Conservation (phyloP, 2,888 invertebrate species). For the Drosophila longiperda region DNA sequence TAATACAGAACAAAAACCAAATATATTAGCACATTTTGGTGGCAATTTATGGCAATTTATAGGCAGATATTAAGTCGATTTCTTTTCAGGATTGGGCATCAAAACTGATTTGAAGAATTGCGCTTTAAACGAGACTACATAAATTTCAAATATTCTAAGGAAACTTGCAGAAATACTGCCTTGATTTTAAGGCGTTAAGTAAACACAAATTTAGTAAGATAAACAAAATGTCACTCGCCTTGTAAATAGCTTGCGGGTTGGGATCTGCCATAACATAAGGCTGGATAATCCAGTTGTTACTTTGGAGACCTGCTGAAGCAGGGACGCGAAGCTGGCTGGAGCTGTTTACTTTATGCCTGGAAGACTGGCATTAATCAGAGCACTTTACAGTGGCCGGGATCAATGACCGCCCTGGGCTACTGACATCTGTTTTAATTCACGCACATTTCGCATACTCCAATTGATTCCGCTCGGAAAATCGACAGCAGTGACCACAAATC, state of each 20-base stretch:
- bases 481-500: slow-evolving; percentile 58
- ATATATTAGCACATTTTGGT: slow-evolving; percentile 21
- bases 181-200: slow-evolving; percentile 34
- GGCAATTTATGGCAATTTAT: not conserved
- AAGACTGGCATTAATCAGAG: slow-evolving; percentile 62
- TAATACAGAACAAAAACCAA: slow-evolving; percentile 41
- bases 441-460: slow-evolving; percentile 53
- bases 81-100: not conserved
- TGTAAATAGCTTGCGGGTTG: slow-evolving; percentile 20
- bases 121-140: not conserved
- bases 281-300: slow-evolving; percentile 25
- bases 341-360: slow-evolving; percentile 49
- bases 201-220: slow-evolving; percentile 52
- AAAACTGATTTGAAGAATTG: not conserved
- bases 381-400: slow-evolving; percentile 59
- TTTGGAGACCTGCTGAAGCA: slow-evolving; percentile 36
- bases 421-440: slow-evolving; percentile 72
- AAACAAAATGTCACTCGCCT: slow-evolving; percentile 44
- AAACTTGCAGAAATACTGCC: slow-evolving; percentile 17
- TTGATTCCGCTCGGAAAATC: slow-evolving; percentile 42
- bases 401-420: slow-evolving; percentile 56
- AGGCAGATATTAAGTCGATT: not conserved
- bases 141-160: not conserved
- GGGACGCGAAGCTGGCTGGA: slow-evolving; percentile 4
- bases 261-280: slow-evolving; percentile 26